Conservation (phyloP, 1,140 invertebrate genomes). For the Achatina immaculata region DNA sequence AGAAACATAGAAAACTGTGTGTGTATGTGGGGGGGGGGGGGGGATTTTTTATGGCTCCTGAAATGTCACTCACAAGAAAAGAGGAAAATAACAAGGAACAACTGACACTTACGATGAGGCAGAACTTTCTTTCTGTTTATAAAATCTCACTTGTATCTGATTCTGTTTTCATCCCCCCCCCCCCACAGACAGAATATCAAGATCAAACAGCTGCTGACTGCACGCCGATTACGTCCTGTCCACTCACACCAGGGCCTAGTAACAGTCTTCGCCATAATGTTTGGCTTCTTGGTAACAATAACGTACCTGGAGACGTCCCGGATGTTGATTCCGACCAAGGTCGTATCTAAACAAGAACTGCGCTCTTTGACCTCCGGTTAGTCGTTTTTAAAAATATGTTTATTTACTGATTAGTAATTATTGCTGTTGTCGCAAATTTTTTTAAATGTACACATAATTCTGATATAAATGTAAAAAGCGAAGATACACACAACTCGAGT, state of each 20-base stretch:
- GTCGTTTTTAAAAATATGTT: not conserved
- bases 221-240: not conserved
- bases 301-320: constrained; percentile 25
- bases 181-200: constrained; percentile 5
- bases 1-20: not conserved
- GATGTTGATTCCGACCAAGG: constrained; percentile 9
- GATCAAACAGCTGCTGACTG: not conserved
- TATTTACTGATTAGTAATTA: too few species aligned
- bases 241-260: constrained; percentile 4
- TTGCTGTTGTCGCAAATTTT: too few species aligned
- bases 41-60: too few species aligned
- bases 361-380: constrained; percentile 12
- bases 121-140: too few species aligned
- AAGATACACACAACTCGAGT: too few species aligned
- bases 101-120: too few species aligned
- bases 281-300: not conserved
- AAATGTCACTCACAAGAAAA: too few species aligned
- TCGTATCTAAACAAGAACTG: constrained; percentile 23
- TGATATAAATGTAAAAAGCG: not conserved
- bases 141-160: too few species aligned
- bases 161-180: too few species aligned
- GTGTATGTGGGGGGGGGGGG: too few species aligned
- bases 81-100: too few species aligned
- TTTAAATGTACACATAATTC: not conserved
- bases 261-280: constrained; percentile 1